phyloP scores from a whole-genome alignment of 2,888 invertebrate species.

The Aplocera efformata region DNA sequence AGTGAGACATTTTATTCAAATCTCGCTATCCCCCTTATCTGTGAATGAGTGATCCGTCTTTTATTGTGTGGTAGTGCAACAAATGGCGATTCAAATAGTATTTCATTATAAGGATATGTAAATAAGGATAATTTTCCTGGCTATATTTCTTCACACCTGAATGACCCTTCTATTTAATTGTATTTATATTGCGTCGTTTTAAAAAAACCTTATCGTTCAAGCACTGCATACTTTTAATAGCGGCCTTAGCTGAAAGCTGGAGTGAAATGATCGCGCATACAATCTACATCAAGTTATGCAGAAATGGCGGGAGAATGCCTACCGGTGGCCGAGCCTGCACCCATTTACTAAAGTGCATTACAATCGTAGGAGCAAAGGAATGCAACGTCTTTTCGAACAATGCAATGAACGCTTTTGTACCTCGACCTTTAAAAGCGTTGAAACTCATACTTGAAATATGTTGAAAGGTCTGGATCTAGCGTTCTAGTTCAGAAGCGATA shows the following conservation, averaged over 20 bases:
- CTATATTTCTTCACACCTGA: conserved; percentile 3
- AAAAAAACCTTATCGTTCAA: conserved; percentile 24
- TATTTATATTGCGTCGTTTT: conserved; percentile 15
- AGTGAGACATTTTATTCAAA: too few species aligned
- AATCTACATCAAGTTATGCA: conserved; percentile 27
- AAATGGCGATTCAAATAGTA: too few species aligned
- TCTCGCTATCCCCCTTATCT: too few species aligned
- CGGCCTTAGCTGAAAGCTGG: conserved; percentile 32
- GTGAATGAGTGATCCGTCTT: too few species aligned
- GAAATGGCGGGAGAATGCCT: conserved; percentile 33
- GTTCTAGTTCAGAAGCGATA: conserved; percentile 11
- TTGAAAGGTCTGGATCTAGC: conserved; percentile 16
- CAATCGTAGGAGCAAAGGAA: conserved; percentile 42
- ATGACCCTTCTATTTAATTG: conserved; percentile 8
- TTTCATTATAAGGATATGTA: too few species aligned
- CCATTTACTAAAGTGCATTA: conserved; percentile 34
- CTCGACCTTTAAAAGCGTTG: conserved; percentile 33
- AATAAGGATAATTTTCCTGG: too few species aligned
- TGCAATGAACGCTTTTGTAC: conserved; percentile 28
- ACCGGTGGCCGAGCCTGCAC: conserved; percentile 37
- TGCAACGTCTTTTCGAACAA: conserved; percentile 45
- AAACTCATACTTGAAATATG: conserved; percentile 25
- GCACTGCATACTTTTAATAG: conserved; percentile 12
- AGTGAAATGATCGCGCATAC: conserved; percentile 26
- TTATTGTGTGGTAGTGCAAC: too few species aligned